A percentile compares a stretch with the other conserved stretches of the same genome.
Conservation (phyloP, 2,797 vertebrate genomes). For the Sebastes taczanowskii region DNA sequence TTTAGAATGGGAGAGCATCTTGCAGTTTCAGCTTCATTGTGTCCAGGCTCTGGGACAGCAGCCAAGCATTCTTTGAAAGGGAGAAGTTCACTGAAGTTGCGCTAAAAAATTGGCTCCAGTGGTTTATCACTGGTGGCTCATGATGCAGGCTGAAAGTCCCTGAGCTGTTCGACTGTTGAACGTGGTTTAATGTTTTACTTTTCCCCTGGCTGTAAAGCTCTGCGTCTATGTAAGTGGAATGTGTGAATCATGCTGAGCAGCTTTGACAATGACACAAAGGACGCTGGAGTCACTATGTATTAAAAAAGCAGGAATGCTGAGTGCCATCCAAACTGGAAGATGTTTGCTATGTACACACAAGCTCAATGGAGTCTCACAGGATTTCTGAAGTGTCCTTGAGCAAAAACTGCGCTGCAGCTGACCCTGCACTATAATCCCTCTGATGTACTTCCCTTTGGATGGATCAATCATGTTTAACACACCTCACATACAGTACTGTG, state of each 20-base stretch:
- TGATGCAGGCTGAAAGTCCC: constrained; percentile 38
- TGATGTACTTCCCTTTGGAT: not conserved
- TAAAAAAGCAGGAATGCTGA: constrained; percentile 26
- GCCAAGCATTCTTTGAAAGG: constrained; percentile 26
- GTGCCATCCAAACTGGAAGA: constrained; percentile 17
- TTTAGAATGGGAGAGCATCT: constrained; percentile 14
- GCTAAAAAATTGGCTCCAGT: constrained; percentile 27
- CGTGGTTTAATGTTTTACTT: constrained; percentile 71
- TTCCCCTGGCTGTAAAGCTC: constrained; percentile 24
- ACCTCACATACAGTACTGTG: not conserved
- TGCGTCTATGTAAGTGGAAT: constrained; percentile 59
- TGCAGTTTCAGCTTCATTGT: constrained; percentile 34
- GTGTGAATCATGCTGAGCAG: constrained; percentile 50
- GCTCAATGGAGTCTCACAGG: constrained; percentile 10
- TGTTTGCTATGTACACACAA: constrained; percentile 21
- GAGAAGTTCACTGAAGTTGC: constrained; percentile 16
- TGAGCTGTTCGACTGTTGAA: constrained; percentile 1
- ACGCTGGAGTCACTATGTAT: constrained; percentile 1
- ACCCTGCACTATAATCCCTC: not conserved
- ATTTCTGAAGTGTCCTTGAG: constrained; percentile 43
- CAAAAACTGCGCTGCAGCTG: not conserved
- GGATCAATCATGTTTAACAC: not conserved
- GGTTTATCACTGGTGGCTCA: constrained; percentile 23
- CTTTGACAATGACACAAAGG: constrained; percentile 24
- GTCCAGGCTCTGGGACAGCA: constrained; percentile 21